A percentile compares a stretch with the other conserved stretches of the same genome.
These are phyloP conservation scores for Ochropleura leucogaster DNA, from an alignment of 2,888 invertebrate species.

Conservation along the genomic window DNA sequence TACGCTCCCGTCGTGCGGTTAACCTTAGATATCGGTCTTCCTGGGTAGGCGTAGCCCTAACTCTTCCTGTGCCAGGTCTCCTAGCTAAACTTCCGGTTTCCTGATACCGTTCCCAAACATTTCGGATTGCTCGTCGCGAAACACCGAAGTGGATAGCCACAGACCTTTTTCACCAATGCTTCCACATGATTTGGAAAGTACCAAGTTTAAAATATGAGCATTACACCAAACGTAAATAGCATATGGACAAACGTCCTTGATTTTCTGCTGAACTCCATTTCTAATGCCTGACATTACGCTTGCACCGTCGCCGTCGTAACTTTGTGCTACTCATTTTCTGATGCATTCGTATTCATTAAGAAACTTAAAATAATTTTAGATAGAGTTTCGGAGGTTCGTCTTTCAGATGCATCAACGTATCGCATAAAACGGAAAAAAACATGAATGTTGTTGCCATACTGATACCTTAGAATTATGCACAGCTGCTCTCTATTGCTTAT, in stretches of 20 bases:
- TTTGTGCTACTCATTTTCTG: conserved; percentile 13
- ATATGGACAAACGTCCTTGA: neutral
- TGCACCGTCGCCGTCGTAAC: conserved; percentile 3
- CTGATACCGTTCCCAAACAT: no score
- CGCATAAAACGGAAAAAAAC: conserved; percentile 9
- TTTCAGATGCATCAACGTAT: neutral
- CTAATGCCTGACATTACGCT: neutral
- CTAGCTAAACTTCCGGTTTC: no score
- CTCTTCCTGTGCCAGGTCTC: no score
- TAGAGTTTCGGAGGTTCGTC: neutral
- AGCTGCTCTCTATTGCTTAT: neutral
- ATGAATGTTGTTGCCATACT: neutral
- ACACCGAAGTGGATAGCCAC: no score
- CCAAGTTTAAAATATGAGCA: conserved; percentile 3
- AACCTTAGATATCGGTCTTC: no score
- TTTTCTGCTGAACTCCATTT: conserved; percentile 10
- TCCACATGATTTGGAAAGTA: neutral
- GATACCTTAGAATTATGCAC: neutral
- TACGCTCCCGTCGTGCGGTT: no score
- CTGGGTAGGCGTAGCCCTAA: no score
- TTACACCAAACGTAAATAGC: conserved; percentile 13
- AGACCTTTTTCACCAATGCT: neutral
- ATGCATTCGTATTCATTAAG: neutral
- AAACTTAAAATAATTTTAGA: neutral
- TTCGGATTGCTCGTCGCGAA: no score